Base-by-base conservation (phyloP, 2,888 invertebrate species). In the Diploptera punctata region DNA sequence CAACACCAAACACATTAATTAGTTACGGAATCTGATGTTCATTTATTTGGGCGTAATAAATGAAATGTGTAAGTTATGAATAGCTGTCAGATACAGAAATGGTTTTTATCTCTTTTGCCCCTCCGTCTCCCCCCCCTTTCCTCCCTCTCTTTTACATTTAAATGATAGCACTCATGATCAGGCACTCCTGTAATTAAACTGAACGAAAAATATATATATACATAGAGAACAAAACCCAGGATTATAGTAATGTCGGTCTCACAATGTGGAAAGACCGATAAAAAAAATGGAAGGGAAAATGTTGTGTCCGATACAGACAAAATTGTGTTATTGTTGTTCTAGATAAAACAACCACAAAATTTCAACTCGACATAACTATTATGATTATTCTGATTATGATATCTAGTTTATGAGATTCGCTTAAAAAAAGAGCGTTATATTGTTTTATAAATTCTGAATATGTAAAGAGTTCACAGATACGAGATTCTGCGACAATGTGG, bases 41-140 rank as follows among this genome's bases (percentile, higher is more conserved):
- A 65, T 65, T 65, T 65, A 54, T 70, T 70, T 70, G 44, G 70
- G 65, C 67, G 67, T 70, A 70, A 70, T 73, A 73, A 73, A 73
- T 73, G 67, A 73, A 70, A 73, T 67, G 65, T 65, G 70, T 73
- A 73, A 67, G 70, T 73, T 70, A 70, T 73, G 73, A 73, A 73
- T 73, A 67, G 73, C 73, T 73, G 73, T 73, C 73, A 73, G 61
- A 70, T 67, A 65, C 73, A 73, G 70, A 57, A 67, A 70, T 73
- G 73, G 69, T 70, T 67, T 69, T 69, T 69, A 57, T 69, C 69
- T 69, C 24, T 44, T 7, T 18, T 49, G 3, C 43, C 13, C 16
- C 38, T 24, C 43, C 43, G n/a, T n/a, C 24, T 33, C 38, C 21
- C 31, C 21, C 31, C 24, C 26, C 24, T 24, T 54, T 26, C 24